Evolutionary conservation across 2,888 invertebrate genomes (phyloP).

Genomic region (Drosophila engyochracea): DNA sequence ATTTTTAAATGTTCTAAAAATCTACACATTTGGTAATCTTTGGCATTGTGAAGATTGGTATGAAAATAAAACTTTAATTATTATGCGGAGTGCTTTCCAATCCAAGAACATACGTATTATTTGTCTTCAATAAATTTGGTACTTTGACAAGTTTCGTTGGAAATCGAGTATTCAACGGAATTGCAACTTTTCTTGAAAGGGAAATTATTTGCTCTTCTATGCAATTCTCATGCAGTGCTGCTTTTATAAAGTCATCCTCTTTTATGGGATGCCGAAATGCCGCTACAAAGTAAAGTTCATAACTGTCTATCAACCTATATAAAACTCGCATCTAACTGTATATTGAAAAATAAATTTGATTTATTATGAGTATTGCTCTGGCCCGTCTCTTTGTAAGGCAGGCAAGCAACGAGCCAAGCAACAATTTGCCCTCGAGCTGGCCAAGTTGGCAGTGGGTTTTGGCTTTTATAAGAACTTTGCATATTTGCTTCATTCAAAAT

Average conservation of each 20-base stretch:
- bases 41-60: background rate
- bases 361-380: conserved; percentile 44
- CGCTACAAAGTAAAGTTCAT: conserved; percentile 25
- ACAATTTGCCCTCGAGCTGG: conserved; percentile 40
- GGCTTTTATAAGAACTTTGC: conserved; percentile 69
- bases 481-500: conserved; percentile 75
- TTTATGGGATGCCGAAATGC: conserved; percentile 22
- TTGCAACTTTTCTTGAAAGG: background rate
- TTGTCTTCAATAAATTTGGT: background rate
- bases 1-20: background rate
- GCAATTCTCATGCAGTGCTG: conserved; percentile 18
- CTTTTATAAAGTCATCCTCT: conserved; percentile 2
- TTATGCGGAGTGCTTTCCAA: background rate
- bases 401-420: conserved; percentile 28
- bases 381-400: conserved; percentile 3
- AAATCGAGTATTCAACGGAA: no score
- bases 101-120: rapidly evolving
- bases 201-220: background rate
- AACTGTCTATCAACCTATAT: conserved; percentile 24
- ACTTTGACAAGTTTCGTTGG: background rate
- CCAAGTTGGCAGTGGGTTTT: conserved; percentile 32
- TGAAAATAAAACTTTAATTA: background rate
- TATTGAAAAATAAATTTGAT: conserved; percentile 72
- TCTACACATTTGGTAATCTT: no score
- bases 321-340: conserved; percentile 48